Evolutionary conservation across 2,113 vertebrate genomes (phyloP), one percentile per base, ranked within the genome.

Genomic region (Limnothrissa miodon): DNA sequence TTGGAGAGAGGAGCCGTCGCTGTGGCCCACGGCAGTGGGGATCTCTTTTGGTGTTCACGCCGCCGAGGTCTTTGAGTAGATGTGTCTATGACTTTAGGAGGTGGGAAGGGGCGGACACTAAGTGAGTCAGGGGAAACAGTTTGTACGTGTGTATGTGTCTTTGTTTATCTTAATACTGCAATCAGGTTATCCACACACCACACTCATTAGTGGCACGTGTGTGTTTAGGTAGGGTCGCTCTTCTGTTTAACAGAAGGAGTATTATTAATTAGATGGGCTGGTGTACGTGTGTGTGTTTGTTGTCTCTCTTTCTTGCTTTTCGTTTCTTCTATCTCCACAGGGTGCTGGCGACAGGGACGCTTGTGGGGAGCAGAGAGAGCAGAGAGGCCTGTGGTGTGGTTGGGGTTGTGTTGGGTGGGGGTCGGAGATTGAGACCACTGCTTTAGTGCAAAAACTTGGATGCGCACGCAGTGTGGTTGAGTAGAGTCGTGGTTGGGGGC

Each of bases 371-470:
- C 21, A 29, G 29, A 36, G 66, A 74, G 66, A 3, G 82, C 45
- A 84, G 44, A 83, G 85, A 80, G 82, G 82, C 81, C 66, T 62
- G 36, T 83, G 70, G 44, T 79, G 45, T 13, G 66, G 80, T 23
- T 84, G 48, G 83, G 23, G 36, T 74, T 10, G 56, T 45, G 48
- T 80, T 70, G 70, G 80, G 39, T 4, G 56, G 42, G 6, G 83
- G 70, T 13, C 19, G 79, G 29, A 80, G 23, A 19, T 53, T 59
- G 82, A 39, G 21, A 48, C 79, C 74, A 42, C 82, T 82, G 62
- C 78, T 81, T 78, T 80, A 85, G 87, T 84, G 84, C 78, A 83
- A 86, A 87, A 83, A 83, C 85, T 83, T 81, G 53, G 79, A 80
- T 70, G 79, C 74, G 79, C 51, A 42, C 29, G 42, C 4, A 42